Evolutionary conservation across 1,140 invertebrate species (phyloP), one percentile per base, ranked within the genome.

Genomic region (Eubasilissa regina): DNA sequence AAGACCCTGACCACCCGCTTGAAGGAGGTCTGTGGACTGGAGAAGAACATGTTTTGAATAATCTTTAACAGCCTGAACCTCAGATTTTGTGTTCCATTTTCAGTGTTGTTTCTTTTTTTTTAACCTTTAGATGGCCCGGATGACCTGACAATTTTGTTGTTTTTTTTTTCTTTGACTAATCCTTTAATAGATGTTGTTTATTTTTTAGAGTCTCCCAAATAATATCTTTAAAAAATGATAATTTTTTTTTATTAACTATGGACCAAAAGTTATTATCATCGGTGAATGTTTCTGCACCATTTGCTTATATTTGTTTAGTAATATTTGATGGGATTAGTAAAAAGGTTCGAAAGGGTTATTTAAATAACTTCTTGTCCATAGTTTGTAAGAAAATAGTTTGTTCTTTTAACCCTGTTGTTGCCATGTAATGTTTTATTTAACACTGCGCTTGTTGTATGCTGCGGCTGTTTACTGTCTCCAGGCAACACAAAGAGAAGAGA

Each of bases 1-100:
- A 98, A 99, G 94, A 98, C 97, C 89, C 93, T 99, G 89, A 98
- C 97, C 87, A 96, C 96, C 89, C 96, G 98, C 91, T 96, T 99
- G 91, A 99, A 99, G 95, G 97, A 98, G 97, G 97, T 99, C 95
- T 91, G 88, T 89, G 60, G 70, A 56, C 12, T 3, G 45, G 44
- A 35, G 15, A 13, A 70, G 47, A 51, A 66, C 12, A 68, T 17
- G 25, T 35, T 35, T 35, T 35, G 1, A 35, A 35, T 35, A 35
- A 35, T 15, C 47, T 48, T 25, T 79, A 81, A 80, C 76, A 79
- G 80, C 77, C 75, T 79, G 73, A 48, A 25, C 15, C 68, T 21
- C 17, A 64, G 62, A 43, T 21, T 62, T 51, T 35, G 11, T 43
- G 9, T 9, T 43, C 8, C 35, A 35, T 56, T 68, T 66, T 77